Evolutionary conservation across 2,888 invertebrate species (phyloP), one percentile per base, ranked within the genome.

Genomic region (Eugnorisma glareosa): DNA sequence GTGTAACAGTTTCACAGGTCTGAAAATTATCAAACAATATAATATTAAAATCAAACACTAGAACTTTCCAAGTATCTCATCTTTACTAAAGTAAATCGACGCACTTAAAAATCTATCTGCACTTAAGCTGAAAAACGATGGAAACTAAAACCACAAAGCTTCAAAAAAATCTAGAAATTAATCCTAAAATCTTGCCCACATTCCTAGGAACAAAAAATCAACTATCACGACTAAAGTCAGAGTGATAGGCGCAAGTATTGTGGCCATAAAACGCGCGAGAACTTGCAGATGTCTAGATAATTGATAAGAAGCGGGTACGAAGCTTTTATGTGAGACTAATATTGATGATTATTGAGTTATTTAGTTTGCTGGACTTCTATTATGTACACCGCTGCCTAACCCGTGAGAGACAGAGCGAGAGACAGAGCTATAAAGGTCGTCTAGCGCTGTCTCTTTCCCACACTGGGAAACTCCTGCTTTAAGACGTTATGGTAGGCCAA

Each of bases 191-290:
- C 21, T 24, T 37, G 28, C 69, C 7, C 24, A n/a, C 35, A 61
- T 28, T 70, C 15, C 40, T n/a, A 21, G 35, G 40, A 63, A 45
- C 18, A 63, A 87, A 86, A 86, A 86, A 80, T 57, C 43, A n/a
- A 73, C 77, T 78, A 86, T 77, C 84, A 84, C 79, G 74, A 80
- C 73, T 63, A 76, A 57, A 75, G 61, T 67, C 40, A 67, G 81
- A 84, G 81, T 83, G 82, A 82, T 70, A 61, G 74, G 54, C 77
- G 54, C 70, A 31, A 64, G 75, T 67, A 70, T 61, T 85, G 74
- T 48, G 83, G 89, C 89, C 83, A 88, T 84, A 67, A 86, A 88
- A 85, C 72, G 76, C 8, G 82, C 74, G 81, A 54, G 6, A 7
- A 11, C 43, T 63, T 13, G 43, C 37, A 13, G 1, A 28, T 43